phyloP scores from a whole-genome alignment of 2,113 vertebrate species.

The Empidonax alnorum region DNA sequence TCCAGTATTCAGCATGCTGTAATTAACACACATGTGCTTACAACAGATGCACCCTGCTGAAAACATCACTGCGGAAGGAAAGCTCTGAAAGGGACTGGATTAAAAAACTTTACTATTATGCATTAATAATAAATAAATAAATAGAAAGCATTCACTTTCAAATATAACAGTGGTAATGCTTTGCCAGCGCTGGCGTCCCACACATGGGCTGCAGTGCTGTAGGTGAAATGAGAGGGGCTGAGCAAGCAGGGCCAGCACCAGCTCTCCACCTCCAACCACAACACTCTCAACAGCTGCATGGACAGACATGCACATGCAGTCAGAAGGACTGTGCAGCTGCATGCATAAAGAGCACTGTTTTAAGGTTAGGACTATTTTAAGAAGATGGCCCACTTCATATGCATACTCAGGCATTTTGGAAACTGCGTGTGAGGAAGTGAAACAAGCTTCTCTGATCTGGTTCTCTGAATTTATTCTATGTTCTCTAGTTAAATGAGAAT shows the following conservation, averaged over 20 bases:
- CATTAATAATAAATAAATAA: too few relatives aligned
- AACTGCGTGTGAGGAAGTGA: neutral
- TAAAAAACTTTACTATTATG: neutral
- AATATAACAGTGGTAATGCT: neutral
- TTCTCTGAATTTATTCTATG: neutral
- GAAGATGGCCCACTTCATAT: neutral
- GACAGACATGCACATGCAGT: fast-evolving
- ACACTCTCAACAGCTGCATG: neutral
- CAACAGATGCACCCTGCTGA: neutral
- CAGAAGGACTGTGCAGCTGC: neutral
- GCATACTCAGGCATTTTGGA: neutral
- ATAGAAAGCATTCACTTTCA: neutral
- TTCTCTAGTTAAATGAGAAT: neutral
- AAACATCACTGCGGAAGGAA: neutral
- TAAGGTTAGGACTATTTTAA: neutral
- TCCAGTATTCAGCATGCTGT: neutral
- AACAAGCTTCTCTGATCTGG: neutral
- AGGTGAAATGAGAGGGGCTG: neutral
- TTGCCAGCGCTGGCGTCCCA: fast-evolving
- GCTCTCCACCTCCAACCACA: neutral
- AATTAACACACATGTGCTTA: neutral
- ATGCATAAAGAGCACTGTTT: neutral
- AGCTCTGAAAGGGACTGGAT: neutral
- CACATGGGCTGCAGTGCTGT: neutral
- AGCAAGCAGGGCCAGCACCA: neutral